Conservation (phyloP, 2,797 vertebrate species). For the Ataeniobius toweri region DNA sequence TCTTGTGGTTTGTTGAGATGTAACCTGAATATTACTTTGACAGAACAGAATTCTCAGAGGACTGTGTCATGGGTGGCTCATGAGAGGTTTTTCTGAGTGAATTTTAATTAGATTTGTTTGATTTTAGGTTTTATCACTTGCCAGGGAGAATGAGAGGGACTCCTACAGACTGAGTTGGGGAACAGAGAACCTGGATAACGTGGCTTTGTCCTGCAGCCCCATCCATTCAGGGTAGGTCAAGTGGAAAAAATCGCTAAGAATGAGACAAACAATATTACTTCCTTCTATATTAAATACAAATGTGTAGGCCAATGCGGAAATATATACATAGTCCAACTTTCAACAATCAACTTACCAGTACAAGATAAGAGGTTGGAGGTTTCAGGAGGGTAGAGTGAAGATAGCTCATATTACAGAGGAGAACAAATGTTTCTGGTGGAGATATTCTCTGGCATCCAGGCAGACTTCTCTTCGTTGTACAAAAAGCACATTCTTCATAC, state of each 20-base stretch:
- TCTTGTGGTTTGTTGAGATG: not conserved
- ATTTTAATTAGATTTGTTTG: conserved; percentile 3
- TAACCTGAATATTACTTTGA: not conserved
- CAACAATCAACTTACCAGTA: too few species aligned
- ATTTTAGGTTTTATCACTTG: conserved; percentile 82
- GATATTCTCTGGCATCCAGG: too few species aligned
- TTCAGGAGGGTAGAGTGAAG: too few species aligned
- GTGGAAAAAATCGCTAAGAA: not conserved
- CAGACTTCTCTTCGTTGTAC: too few species aligned
- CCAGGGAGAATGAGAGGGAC: conserved; percentile 88
- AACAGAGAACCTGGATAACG: conserved; percentile 93
- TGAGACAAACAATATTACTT: not conserved
- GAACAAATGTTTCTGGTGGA: too few species aligned
- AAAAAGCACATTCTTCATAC: too few species aligned
- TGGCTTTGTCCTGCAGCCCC: conserved; percentile 94
- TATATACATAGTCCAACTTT: too few species aligned
- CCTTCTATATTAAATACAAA: too few species aligned
- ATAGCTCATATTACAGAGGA: too few species aligned
- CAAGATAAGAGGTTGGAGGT: too few species aligned
- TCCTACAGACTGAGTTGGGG: conserved; percentile 92
- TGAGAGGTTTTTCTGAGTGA: not conserved
- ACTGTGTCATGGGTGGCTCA: not conserved
- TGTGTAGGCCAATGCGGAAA: too few species aligned
- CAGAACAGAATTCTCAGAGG: not conserved
- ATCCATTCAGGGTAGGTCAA: conserved; percentile 93